Percentiles rank a stretch among this genome's conserved stretches.
These are phyloP conservation scores for Anastatus disparis DNA, from an alignment of 1,140 invertebrate genomes.

Conservation along the genomic window DNA sequence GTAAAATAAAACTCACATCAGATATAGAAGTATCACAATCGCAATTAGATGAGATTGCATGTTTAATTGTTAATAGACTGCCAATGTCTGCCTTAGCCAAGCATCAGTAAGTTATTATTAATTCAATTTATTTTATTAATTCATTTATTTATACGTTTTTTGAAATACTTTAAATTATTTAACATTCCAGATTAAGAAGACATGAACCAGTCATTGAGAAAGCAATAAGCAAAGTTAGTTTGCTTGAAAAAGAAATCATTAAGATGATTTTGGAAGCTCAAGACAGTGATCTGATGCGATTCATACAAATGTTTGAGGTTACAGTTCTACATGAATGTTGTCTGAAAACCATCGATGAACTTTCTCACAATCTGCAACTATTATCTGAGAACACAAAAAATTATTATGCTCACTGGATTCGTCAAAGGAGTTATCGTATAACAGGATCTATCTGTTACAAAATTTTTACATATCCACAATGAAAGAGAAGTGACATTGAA, in stretches of 20 bases:
- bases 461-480: too few relatives aligned
- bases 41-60: neutral
- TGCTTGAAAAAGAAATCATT: neutral
- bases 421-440: neutral
- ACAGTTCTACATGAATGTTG: too few relatives aligned
- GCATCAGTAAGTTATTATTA: neutral
- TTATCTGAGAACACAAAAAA: too few relatives aligned
- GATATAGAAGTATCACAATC: neutral
- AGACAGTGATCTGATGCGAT: neutral
- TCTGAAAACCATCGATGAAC: too few relatives aligned
- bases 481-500: too few relatives aligned
- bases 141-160: neutral
- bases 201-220: slow-evolving; percentile 1
- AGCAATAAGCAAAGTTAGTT: neutral
- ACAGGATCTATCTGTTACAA: too few relatives aligned
- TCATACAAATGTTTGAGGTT: neutral
- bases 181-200: slow-evolving; percentile 3
- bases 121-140: too few relatives aligned
- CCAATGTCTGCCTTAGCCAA: neutral
- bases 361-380: too few relatives aligned
- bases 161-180: neutral
- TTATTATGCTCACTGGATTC: neutral
- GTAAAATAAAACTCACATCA: neutral
- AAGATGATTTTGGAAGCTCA: too few relatives aligned
- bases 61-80: neutral